Evolutionary conservation across 2,888 invertebrate species (phyloP), one percentile per base, ranked within the genome.

Genomic region (Coelinius sp.): DNA sequence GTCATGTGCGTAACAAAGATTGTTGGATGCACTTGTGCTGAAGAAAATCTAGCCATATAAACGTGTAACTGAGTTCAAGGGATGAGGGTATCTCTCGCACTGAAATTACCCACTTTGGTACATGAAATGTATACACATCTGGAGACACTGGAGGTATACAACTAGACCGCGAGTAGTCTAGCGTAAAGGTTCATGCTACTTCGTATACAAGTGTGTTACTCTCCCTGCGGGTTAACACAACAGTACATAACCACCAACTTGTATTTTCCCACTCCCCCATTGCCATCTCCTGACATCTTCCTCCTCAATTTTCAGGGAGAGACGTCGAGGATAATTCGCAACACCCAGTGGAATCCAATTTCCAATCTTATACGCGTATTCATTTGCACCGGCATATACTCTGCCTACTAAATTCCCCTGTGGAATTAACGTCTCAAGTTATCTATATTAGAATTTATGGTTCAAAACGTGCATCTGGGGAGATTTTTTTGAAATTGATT

Each of bases 321-420:
- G 59, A 44, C 44, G 44, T 14, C 38, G 44, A 22, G 24, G 52
- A 53, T 67, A 53, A 67, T 67, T 67, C 53, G 67, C 14, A 67
- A 53, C 38, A 35, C 38, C 44, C 56, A 35, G 41, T 14, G 25
- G 31, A 68, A 68, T 68, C 59, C 68, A 68, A 68, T 68, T 68
- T 59, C 68, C 68, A 59, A 65, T 65, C 65, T 59, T 56, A n/a
- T n/a, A 56, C 56, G 44, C 68, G 38, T 59, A 56, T 44, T 44
- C 38, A 53, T 56, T 68, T 27, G 44, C 24, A 59, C 25, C 41
- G 20, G 49, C 66, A 56, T 56, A 56, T 56, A 56, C 41, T 22
- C 38, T 31, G 24, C 41, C 27, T 59, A 59, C 44, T 38, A 38
- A 59, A 59, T 56, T 46, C 56, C 44, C 35, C 44, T 31, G 14